Base-by-base conservation (phyloP, 2,113 vertebrate genomes). In the Hipposideros armiger region DNA sequence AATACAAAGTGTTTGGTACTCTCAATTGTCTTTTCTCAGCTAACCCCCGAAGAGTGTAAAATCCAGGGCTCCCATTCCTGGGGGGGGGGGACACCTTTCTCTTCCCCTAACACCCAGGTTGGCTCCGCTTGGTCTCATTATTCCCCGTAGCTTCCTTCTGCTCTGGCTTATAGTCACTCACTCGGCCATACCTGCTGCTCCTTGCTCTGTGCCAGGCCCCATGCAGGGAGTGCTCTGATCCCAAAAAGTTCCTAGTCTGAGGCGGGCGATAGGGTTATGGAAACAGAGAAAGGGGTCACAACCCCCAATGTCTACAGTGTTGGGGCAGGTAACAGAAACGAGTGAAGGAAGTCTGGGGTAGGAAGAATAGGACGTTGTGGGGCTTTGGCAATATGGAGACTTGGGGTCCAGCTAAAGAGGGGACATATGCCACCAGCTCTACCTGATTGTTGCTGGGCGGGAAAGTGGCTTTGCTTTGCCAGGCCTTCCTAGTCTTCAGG, bases 1-100 rank as follows among this genome's bases (percentile, higher is more conserved):
- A 96, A 95, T 91, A 86, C 78, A 90, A 96, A 97, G 88, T 89
- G 73, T 89, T 96, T 94, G 82, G 97, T 89, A 52, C 73, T 80
- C 78, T 94, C 95, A 95, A 94, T 94, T 83, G 91, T 97, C 86
- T 96, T 94, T 94, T 94, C 82, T 87, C 80, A 88, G 95, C 81
- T 96, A 96, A 95, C 96, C 94, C 90, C 94, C 90, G 52, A 86
- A 91, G 95, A 95, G 84, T 1, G 1, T 81, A 84, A 91, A 86
- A 97, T 92, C 93, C 1, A 4, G 56, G 7, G 76, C 60, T 76
- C 73, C 40, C 2, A 2, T 91, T 85, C 94, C 85, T 50, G 13
- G 47, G 47, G 47, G 13, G 13, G 47, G 47, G 36, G 36, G 36
- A n/a, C n/a, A 50, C 22, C 19, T 78, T 94, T 92, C 60, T 85